Evolutionary conservation across 2,113 vertebrate species (phyloP).

Genomic region (Triplophysa tibetana): DNA sequence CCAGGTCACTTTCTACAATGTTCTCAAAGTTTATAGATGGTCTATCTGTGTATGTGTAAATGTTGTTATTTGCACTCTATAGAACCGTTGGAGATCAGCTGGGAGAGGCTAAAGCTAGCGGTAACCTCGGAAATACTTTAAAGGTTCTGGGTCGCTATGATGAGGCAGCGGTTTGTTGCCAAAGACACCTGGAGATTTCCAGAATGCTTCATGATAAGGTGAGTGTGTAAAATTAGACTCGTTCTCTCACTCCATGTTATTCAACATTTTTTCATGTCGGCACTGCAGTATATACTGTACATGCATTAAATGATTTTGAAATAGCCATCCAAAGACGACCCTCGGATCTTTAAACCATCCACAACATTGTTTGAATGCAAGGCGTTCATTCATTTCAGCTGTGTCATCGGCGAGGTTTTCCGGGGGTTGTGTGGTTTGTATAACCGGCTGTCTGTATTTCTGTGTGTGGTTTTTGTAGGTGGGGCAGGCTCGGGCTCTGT

Average conservation of each 20-base stretch:
- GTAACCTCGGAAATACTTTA: slow-evolving; percentile 95
- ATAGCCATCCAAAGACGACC: too few species aligned
- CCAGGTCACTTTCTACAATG: slow-evolving; percentile 68
- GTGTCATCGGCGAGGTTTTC: neutral
- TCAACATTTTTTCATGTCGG: too few species aligned
- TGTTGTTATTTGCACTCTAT: slow-evolving; percentile 8
- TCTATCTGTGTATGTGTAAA: neutral
- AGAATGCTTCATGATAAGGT: slow-evolving; percentile 93
- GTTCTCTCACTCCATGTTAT: too few species aligned
- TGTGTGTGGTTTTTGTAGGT: slow-evolving; percentile 76
- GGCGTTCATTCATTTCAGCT: slow-evolving; percentile 37
- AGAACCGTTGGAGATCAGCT: slow-evolving; percentile 93
- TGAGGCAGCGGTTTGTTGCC: slow-evolving; percentile 93
- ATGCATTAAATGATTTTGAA: too few species aligned
- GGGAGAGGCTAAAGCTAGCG: slow-evolving; percentile 97
- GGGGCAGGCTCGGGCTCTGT: slow-evolving; percentile 94
- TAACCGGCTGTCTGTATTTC: slow-evolving; percentile 61
- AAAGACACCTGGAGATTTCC: slow-evolving; percentile 93
- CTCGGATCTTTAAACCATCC: slow-evolving; percentile 10
- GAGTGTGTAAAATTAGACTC: slow-evolving; percentile 6
- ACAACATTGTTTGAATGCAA: slow-evolving; percentile 35
- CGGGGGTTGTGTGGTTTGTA: slow-evolving; percentile 44
- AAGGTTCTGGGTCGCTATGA: slow-evolving; percentile 95
- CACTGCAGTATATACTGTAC: too few species aligned
- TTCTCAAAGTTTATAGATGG: neutral